Conservation (phyloP, 1,140 invertebrate species). For the Trachelipus rathkii region DNA sequence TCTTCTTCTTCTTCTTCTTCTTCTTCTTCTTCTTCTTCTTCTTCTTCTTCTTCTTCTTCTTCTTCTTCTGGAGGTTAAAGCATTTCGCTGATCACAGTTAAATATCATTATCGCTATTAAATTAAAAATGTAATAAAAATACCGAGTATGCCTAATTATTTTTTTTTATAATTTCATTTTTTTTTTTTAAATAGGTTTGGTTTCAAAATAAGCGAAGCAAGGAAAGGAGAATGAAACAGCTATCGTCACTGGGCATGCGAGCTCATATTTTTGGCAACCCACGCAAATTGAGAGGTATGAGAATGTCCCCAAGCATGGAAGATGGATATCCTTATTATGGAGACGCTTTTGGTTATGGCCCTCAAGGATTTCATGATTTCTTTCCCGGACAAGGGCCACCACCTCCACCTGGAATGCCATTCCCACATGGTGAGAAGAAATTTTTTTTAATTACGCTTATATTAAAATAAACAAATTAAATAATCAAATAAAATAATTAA, state of each 20-base stretch:
- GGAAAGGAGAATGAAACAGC: conserved; percentile 66
- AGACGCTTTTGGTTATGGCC: conserved; percentile 68
- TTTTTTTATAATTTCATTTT: no score
- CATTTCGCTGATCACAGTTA: no score
- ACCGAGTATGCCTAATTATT: no score
- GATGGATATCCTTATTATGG: conserved; percentile 81
- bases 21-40: neutral
- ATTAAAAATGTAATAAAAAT: no score
- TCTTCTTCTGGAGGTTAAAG: no score
- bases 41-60: no score
- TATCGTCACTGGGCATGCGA: conserved; percentile 76
- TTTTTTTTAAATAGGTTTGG: no score
- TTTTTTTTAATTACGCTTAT: no score
- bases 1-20: neutral
- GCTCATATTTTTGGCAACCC: conserved; percentile 71
- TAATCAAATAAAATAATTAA: no score
- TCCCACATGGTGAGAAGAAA: conserved; percentile 43
- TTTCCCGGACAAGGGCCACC: conserved; percentile 68
- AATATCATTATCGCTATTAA: no score
- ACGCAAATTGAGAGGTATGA: conserved; percentile 82
- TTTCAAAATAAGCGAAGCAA: conserved; percentile 61
- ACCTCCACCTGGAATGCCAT: conserved; percentile 54
- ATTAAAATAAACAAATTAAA: no score
- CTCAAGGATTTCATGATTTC: conserved; percentile 71
- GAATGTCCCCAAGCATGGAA: conserved; percentile 73